Percentiles rank a stretch among this genome's conserved stretches.
Evolutionary conservation across 1,140 invertebrate genomes (phyloP).

Genomic region (Elymnias hypermnestra): DNA sequence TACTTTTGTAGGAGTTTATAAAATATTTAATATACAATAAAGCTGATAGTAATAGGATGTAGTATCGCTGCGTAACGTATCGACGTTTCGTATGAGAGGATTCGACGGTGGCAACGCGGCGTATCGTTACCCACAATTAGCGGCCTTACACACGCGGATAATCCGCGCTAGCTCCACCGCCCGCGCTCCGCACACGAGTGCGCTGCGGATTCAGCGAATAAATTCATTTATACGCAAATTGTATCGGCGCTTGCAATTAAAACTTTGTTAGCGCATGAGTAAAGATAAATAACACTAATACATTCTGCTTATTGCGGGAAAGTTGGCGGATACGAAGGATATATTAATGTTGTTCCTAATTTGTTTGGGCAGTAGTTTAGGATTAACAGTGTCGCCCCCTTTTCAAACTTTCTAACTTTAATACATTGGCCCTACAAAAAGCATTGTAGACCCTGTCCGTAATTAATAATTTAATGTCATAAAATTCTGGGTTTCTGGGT

Average conservation of each 20-base stretch:
- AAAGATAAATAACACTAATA: constrained; percentile 76
- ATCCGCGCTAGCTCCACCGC: constrained; percentile 33
- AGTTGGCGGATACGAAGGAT: constrained; percentile 66
- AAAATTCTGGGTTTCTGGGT: neutral
- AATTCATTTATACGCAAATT: constrained; percentile 76
- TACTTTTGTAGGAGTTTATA: neutral
- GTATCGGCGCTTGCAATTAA: constrained; percentile 75
- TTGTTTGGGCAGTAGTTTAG: constrained; percentile 55
- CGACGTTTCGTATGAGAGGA: neutral
- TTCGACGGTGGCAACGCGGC: constrained; percentile 12
- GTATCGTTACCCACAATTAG: constrained; percentile 67
- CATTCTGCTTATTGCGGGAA: constrained; percentile 71
- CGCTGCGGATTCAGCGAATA: constrained; percentile 71
- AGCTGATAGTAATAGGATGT: too few relatives aligned
- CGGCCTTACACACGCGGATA: constrained; percentile 61
- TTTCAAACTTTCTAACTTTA: constrained; percentile 46
- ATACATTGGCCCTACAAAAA: constrained; percentile 41
- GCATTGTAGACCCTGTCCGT: neutral
- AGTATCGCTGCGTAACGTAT: constrained; percentile 8
- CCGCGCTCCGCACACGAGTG: constrained; percentile 49
- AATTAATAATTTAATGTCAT: constrained; percentile 3
- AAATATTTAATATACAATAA: too few relatives aligned
- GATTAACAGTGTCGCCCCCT: constrained; percentile 54
- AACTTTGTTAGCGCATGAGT: constrained; percentile 71
- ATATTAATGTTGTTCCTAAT: constrained; percentile 74